Conservation (phyloP, 2,888 invertebrate species). For the Syrphus vitripennis region DNA sequence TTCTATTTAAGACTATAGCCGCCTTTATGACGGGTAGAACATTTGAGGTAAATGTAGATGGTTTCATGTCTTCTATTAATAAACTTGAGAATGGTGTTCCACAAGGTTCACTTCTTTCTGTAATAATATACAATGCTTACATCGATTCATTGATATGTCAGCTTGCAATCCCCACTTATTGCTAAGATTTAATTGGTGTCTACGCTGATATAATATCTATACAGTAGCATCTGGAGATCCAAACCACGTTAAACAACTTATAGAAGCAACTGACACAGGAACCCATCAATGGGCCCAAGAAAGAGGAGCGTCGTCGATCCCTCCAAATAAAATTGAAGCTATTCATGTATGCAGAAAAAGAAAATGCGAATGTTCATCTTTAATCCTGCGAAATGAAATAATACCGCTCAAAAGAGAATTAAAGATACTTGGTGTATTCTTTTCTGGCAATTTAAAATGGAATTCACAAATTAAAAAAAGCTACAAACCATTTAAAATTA, state of each 20-base stretch:
- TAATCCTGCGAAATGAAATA: neutral
- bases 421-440: neutral
- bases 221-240: neutral
- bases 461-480: neutral
- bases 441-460: neutral
- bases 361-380: neutral
- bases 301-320: neutral
- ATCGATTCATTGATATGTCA: neutral
- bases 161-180: neutral
- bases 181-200: neutral
- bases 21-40: neutral
- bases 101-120: neutral
- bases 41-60: neutral
- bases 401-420: neutral
- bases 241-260: neutral
- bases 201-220: neutral
- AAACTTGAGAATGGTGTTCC: neutral
- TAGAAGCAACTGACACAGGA: neutral
- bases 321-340: neutral
- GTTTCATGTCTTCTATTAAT: neutral
- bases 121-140: neutral
- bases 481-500: neutral
- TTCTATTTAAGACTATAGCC: neutral
- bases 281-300: conserved; percentile 12
- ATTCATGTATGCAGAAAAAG: conserved; percentile 7